A percentile compares a stretch with the other conserved stretches of the same genome.
Conservation (phyloP, 2,113 vertebrate genomes). For the Clinocottus analis region DNA sequence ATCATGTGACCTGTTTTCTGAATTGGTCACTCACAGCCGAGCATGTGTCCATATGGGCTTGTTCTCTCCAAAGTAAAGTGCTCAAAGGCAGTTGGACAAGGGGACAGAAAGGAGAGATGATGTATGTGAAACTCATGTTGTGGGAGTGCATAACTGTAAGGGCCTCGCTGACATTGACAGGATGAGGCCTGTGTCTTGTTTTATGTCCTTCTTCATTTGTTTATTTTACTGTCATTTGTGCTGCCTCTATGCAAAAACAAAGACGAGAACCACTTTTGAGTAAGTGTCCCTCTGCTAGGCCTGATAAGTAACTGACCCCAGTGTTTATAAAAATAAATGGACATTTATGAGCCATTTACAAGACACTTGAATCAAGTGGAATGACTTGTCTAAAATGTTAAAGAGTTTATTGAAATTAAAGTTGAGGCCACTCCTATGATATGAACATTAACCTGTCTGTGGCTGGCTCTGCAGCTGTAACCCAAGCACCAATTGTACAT, state of each 20-base stretch:
- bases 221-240: slow-evolving; percentile 81
- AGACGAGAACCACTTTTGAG: slow-evolving; percentile 79
- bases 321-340: slow-evolving; percentile 93
- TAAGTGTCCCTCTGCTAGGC: slow-evolving; percentile 85
- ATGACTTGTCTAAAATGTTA: slow-evolving; percentile 73
- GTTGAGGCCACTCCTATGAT: slow-evolving; percentile 69
- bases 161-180: slow-evolving; percentile 43
- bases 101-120: not conserved
- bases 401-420: slow-evolving; percentile 83
- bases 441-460: slow-evolving; percentile 80
- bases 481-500: slow-evolving; percentile 58
- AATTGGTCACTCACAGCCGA: slow-evolving; percentile 5
- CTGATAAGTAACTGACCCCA: slow-evolving; percentile 91
- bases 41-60: not conserved
- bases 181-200: slow-evolving; percentile 54
- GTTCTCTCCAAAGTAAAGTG: not conserved
- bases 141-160: slow-evolving; percentile 24
- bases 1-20: slow-evolving; percentile 2
- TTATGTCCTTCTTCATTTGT: slow-evolving; percentile 68
- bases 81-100: not conserved
- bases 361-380: slow-evolving; percentile 69
- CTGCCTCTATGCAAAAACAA: slow-evolving; percentile 86
- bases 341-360: slow-evolving; percentile 83
- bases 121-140: slow-evolving; percentile 9
- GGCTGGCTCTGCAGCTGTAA: slow-evolving; percentile 66